Conservation (phyloP, 2,888 invertebrate genomes). For the Diarsia rubi region DNA sequence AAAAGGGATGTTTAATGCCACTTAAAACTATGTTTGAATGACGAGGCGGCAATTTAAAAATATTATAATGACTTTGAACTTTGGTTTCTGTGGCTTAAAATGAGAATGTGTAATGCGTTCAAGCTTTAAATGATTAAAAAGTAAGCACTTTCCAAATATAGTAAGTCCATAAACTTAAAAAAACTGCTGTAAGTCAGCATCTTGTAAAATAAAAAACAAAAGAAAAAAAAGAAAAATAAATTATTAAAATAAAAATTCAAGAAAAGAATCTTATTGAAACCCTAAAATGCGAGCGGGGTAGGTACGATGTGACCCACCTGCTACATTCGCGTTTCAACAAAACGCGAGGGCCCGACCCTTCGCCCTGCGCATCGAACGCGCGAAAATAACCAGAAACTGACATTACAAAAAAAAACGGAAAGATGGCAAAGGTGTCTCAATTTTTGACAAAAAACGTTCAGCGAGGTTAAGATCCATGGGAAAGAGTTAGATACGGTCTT, state of each 20-base stretch:
- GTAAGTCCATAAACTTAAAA: not conserved
- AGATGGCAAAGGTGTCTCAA: slow-evolving; percentile 91
- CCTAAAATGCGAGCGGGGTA: slow-evolving; percentile 68
- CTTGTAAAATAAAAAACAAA: not conserved
- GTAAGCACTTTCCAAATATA: no score
- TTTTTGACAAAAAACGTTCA: slow-evolving; percentile 83
- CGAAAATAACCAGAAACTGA: slow-evolving; percentile 78
- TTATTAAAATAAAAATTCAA: slow-evolving; percentile 42
- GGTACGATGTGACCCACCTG: slow-evolving; percentile 87
- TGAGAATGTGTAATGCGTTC: no score
- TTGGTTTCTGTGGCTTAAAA: not conserved
- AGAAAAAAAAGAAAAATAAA: slow-evolving; percentile 3
- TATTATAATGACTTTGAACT: slow-evolving; percentile 1
- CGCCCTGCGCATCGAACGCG: slow-evolving; percentile 72
- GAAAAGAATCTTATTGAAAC: slow-evolving; percentile 63
- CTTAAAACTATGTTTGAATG: slow-evolving; percentile 36
- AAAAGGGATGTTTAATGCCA: slow-evolving; percentile 46
- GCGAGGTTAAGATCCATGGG: slow-evolving; percentile 91
- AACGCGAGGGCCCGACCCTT: slow-evolving; percentile 83
- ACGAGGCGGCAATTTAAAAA: slow-evolving; percentile 25
- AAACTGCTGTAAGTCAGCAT: no score
- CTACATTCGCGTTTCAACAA: slow-evolving; percentile 79
- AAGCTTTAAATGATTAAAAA: not conserved
- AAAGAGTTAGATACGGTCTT: slow-evolving; percentile 88
- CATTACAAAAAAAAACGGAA: slow-evolving; percentile 85